Evolutionary conservation across 2,113 vertebrate genomes (phyloP), one percentile per base, ranked within the genome.

Genomic region (Bufo bufo): DNA sequence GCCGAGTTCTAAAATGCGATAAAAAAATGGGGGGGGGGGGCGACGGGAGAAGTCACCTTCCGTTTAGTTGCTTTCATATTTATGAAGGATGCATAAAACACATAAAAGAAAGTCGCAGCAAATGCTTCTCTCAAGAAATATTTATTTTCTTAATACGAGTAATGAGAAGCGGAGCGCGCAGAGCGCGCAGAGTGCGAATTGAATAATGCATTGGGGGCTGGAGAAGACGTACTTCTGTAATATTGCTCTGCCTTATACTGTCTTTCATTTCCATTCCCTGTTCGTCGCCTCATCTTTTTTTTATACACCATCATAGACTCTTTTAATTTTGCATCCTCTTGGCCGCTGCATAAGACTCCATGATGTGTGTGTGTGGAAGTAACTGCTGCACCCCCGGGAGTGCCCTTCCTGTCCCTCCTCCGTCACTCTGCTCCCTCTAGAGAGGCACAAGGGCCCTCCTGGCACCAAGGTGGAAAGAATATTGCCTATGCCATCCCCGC

Each of bases 321-420:
- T 7, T 19, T 82, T 47, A 58, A 4, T 23, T 17, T 63, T 4
- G 14, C 82, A 56, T 2, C 17, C 65, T 66, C 43, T 43, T 71
- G 63, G 8, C 63, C 65, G 66, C 33, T 33, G 33, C 33, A 33
- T 33, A 33, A 33, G 33, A 33, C 33, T 33, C 33, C 33, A 33
- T 33, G 33, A 33, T 33, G 33, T 33, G 33, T 33, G 14, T 83
- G 47, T 84, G 81, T 89, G 81, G 87, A 89, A 88, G 80, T 83
- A 33, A 63, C 20, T 89, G 3, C 66, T 83, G 82, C 11, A 1
- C 92, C 91, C 91, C 92, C 0, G 4, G 89, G 90, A 77, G 49
- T 84, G 72, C 88, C 85, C 90, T 92, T 93, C 89, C 91, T 13
- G 33, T 91, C 90, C 87, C 91, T 91, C 66, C 91, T 90, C 90